Base-by-base conservation (phyloP, 2,113 vertebrate genomes). In the Struthio camelus region DNA sequence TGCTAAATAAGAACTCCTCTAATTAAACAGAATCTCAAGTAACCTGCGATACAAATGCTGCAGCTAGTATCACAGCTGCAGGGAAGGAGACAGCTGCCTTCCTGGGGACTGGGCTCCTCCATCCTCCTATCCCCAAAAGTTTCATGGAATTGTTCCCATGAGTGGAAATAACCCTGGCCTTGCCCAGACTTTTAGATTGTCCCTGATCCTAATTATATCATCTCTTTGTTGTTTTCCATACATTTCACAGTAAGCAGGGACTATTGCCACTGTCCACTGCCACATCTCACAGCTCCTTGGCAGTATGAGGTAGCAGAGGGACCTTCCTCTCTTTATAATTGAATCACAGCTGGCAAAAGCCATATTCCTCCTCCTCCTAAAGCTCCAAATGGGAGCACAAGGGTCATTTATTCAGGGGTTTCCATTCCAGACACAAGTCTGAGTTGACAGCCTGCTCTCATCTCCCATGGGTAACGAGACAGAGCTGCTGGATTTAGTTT, bases 211-310 rank as follows among this genome's bases (percentile, higher is more conserved):
- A 50, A 25, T 24, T 0, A 56, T 66, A 30, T 69, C 25, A 11
- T 46, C 66, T 42, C 66, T 36, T 51, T 42, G 28, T 9, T 14
- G 28, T 66, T 84, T 79, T n/a, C 36, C 42, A 7, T n/a, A 72
- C 4, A 20, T 59, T 14, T 10, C 51, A 53, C 34, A 34, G 34
- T 15, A 40, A 66, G 51, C 44, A 42, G 38, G 65, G 30, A 28
- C 24, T 11, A 25, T 46, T 10, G 42, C 13, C 32, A 20, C 10
- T 0, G 2, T 27, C 25, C 46, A 8, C 40, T 6, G 2, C 19
- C 1, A 0, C 1, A 20, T 24, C n/a, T 80, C 51, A 23, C 18
- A 34, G 51, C 42, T n/a, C 10, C n/a, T 5, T 28, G 70, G 56
- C 50, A 58, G 23, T 28, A 36, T 1, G 24, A 67, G 66, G 9